Evolutionary conservation across 2,113 vertebrate genomes (phyloP).

Genomic region (Atrichornis clamosus): DNA sequence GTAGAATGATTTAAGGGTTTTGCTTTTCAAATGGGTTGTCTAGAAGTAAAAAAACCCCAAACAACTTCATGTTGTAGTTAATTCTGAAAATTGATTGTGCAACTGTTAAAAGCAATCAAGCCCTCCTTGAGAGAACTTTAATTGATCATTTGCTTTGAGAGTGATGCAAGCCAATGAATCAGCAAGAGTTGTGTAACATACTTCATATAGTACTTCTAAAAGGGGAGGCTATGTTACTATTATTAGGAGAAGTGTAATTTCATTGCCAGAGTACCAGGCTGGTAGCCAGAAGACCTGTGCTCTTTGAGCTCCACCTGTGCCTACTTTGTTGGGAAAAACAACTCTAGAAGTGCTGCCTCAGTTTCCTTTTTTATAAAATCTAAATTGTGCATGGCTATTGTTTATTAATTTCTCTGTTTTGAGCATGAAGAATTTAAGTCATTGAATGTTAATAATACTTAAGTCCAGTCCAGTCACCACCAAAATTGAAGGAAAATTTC

Average conservation of each 20-base stretch:
- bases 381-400: neutral
- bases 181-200: neutral
- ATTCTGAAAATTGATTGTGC: neutral
- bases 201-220: conserved; percentile 39
- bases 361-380: conserved; percentile 14
- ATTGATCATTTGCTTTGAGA: conserved; percentile 36
- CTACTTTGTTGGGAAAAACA: neutral
- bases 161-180: conserved; percentile 39
- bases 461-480: neutral
- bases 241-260: conserved; percentile 17
- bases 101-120: neutral
- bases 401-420: neutral
- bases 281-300: neutral
- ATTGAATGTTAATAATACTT: neutral
- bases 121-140: neutral
- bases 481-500: neutral
- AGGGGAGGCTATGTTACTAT: conserved; percentile 5
- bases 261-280: neutral
- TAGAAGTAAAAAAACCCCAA: neutral
- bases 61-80: neutral
- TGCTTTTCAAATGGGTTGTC: neutral
- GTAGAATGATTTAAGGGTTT: neutral
- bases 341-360: neutral
- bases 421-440: neutral
- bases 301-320: neutral